These are phyloP conservation scores for Agonopterix subpropinquella DNA, from an alignment of 2,888 invertebrate species.

Conservation along the genomic window DNA sequence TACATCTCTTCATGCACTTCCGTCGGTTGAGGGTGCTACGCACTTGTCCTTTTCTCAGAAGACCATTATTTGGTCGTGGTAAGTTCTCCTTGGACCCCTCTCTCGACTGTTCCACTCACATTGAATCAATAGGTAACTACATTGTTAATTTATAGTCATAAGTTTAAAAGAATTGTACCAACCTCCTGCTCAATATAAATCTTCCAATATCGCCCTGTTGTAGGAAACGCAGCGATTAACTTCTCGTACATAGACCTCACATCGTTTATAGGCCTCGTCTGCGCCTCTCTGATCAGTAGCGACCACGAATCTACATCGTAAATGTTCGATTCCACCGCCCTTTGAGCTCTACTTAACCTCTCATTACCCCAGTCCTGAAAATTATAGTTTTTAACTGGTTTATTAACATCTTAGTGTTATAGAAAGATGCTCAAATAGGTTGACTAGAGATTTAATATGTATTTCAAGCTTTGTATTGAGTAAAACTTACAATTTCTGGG, in stretches of 20 bases:
- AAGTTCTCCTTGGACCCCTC: too few relatives aligned
- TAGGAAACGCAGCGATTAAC: conserved; percentile 95
- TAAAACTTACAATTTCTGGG: conserved; percentile 46
- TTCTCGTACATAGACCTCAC: conserved; percentile 95
- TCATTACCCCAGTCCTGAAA: conserved; percentile 92
- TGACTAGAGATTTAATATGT: too few relatives aligned
- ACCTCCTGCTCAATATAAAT: conserved; percentile 99
- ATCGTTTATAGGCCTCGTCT: conserved; percentile 90
- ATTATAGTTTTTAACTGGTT: background rate
- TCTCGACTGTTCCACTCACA: too few relatives aligned
- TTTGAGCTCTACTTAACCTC: conserved; percentile 86
- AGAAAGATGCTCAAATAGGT: too few relatives aligned
- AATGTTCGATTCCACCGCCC: conserved; percentile 89
- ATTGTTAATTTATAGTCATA: too few relatives aligned
- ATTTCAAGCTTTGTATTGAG: background rate
- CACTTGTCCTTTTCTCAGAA: too few relatives aligned
- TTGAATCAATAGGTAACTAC: too few relatives aligned
- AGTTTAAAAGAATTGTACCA: background rate
- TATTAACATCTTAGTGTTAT: background rate
- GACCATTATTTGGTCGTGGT: too few relatives aligned
- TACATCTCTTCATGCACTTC: too few relatives aligned
- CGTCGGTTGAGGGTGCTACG: too few relatives aligned
- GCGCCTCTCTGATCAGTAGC: conserved; percentile 94
- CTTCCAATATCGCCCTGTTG: conserved; percentile 98
- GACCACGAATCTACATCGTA: conserved; percentile 99